Evolutionary conservation across 2,888 invertebrate genomes (phyloP).

Genomic region (Stenotaenia linearis): DNA sequence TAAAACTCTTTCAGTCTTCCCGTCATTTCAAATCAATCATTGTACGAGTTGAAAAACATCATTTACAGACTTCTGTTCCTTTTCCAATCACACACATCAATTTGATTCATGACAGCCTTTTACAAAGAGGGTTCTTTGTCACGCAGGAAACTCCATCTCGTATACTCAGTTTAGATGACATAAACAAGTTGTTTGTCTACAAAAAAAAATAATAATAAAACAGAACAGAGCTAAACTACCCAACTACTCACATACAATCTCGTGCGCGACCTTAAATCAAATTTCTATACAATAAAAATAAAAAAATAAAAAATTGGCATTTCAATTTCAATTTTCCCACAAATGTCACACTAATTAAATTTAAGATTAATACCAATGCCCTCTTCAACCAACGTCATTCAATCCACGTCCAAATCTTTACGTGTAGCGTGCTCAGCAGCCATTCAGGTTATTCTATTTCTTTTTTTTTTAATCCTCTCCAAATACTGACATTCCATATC

Average conservation of each 20-base stretch:
- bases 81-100: conserved; percentile 23
- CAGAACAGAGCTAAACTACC: background rate
- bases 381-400: background rate
- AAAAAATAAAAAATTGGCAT: background rate
- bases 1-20: background rate
- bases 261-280: background rate
- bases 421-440: background rate
- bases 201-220: too few relatives aligned
- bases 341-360: background rate
- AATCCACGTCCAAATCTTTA: background rate
- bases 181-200: conserved; percentile 13
- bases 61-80: conserved; percentile 10
- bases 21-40: background rate
- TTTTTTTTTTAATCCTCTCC: conserved; percentile 8
- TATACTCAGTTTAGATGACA: background rate
- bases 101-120: conserved; percentile 6
- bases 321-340: background rate
- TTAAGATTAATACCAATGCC: background rate
- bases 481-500: conserved; percentile 21
- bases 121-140: conserved; percentile 10
- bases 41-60: conserved; percentile 2
- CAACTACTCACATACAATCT: background rate
- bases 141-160: conserved; percentile 3
- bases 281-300: background rate
- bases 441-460: background rate